phyloP scores from a whole-genome alignment of 1,140 invertebrate genomes.

The Apolygus lucorum region DNA sequence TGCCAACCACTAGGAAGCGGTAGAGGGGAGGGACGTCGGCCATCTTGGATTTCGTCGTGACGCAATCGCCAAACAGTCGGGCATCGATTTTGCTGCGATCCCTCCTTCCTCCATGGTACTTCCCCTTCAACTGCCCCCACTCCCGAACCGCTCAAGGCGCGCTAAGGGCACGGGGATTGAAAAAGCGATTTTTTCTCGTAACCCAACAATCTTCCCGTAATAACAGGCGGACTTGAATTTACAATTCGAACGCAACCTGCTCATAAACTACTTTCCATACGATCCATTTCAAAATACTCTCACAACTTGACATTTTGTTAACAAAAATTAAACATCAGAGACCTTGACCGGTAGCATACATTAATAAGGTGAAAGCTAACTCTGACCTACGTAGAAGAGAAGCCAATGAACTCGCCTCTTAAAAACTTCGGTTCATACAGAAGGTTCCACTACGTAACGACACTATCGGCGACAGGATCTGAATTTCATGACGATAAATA shows the following conservation, averaged over 20 bases:
- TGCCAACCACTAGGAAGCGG: neutral
- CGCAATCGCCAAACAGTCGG: conserved; percentile 12
- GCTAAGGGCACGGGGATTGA: neutral
- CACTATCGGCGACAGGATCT: too few species aligned
- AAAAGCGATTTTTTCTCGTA: neutral
- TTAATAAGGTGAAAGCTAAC: neutral
- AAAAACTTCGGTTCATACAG: too few species aligned
- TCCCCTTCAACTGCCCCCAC: too few species aligned
- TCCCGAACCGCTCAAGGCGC: too few species aligned
- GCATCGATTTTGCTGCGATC: conserved; percentile 13
- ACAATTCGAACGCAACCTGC: too few species aligned
- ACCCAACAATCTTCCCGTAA: neutral
- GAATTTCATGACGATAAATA: neutral
- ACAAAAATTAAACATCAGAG: neutral
- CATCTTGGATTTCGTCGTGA: conserved; percentile 3
- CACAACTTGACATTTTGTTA: neutral
- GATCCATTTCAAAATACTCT: neutral
- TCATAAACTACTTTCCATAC: neutral
- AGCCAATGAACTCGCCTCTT: neutral
- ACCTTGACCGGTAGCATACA: neutral
- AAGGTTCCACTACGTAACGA: too few species aligned
- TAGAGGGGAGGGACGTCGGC: neutral
- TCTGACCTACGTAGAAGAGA: neutral
- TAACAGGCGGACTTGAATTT: too few species aligned
- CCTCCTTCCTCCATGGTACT: neutral